Evolutionary conservation across 1,140 invertebrate genomes (phyloP).

Genomic region (Cydia amplana): DNA sequence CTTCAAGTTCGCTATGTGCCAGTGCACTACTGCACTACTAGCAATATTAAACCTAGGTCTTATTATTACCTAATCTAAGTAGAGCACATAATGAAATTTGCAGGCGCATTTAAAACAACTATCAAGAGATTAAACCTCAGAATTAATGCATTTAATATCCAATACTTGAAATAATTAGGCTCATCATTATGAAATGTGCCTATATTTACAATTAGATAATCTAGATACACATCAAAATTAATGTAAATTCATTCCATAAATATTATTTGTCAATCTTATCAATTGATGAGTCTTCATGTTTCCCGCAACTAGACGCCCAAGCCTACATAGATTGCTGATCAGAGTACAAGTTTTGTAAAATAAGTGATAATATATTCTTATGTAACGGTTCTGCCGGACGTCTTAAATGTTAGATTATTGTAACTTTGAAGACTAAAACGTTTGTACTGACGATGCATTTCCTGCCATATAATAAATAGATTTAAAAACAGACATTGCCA

Average conservation of each 20-base stretch:
- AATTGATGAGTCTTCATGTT: neutral
- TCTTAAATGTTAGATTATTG: slow-evolving; percentile 24
- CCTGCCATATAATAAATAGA: slow-evolving; percentile 31
- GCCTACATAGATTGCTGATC: slow-evolving; percentile 22
- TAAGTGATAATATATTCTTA: slow-evolving; percentile 30
- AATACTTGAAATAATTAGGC: neutral
- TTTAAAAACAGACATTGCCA: slow-evolving; percentile 12
- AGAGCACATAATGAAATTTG: neutral
- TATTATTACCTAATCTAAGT: slow-evolving; percentile 9
- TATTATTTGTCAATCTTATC: neutral
- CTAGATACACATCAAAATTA: neutral
- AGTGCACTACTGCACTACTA: neutral
- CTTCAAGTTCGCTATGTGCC: slow-evolving; percentile 5
- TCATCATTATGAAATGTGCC: slow-evolving; percentile 1
- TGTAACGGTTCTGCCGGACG: slow-evolving; percentile 16
- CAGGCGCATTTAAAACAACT: neutral
- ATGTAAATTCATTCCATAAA: neutral
- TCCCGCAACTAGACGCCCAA: neutral
- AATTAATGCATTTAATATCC: neutral
- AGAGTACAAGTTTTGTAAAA: slow-evolving; percentile 29
- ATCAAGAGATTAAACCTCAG: slow-evolving; percentile 6
- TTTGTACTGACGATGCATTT: slow-evolving; percentile 32
- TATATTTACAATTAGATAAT: neutral
- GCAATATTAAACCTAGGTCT: slow-evolving; percentile 9
- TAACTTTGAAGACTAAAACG: slow-evolving; percentile 27